Evolutionary conservation across 2,113 vertebrate species (phyloP), one percentile per base, ranked within the genome.

Genomic region (Condylura cristata): DNA sequence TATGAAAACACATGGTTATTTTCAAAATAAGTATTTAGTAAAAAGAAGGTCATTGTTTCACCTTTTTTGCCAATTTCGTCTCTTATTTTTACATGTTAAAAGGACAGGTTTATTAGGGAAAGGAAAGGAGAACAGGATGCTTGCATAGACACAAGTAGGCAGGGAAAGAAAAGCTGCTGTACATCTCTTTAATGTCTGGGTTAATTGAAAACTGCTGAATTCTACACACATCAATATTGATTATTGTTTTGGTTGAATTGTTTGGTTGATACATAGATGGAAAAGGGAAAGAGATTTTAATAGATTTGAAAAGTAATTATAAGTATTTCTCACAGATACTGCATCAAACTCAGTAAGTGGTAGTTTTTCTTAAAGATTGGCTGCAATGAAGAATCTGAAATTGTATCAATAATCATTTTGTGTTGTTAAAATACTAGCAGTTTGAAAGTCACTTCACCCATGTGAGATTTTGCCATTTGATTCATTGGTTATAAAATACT

Each of bases 401-500:
- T 86, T 66, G n/a, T 37, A 56, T 75, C 41, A 89, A 26, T 94
- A 34, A 92, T 18, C 51, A 89, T 63, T 83, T 85, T 89, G 14
- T 26, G 81, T 2, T 60, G 24, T 80, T 85, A 84, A 28, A 74
- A 75, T 48, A 68, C 12, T 66, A 89, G 71, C 8, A 89, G 44
- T 85, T 85, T 14, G 44, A 84, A n/a, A 91, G 17, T 11, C 65
- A 79, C 56, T 93, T 91, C 86, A 89, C 20, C 24, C 26, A 89
- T 75, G 34, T 4, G n/a, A 72, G 34, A 76, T 72, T 89, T 92
- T 66, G 32, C 72, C 84, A 58, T n/a, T 85, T 84, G 71, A 79
- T 24, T n/a, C 34, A 81, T 6, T 80, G 22, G 41, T 95, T n/a
- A 80, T 88, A 90, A 94, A 80, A 92, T 90, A 80, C 20, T 90